Base-by-base conservation (phyloP, 2,113 vertebrate genomes). In the Nothoprocta perdicaria region DNA sequence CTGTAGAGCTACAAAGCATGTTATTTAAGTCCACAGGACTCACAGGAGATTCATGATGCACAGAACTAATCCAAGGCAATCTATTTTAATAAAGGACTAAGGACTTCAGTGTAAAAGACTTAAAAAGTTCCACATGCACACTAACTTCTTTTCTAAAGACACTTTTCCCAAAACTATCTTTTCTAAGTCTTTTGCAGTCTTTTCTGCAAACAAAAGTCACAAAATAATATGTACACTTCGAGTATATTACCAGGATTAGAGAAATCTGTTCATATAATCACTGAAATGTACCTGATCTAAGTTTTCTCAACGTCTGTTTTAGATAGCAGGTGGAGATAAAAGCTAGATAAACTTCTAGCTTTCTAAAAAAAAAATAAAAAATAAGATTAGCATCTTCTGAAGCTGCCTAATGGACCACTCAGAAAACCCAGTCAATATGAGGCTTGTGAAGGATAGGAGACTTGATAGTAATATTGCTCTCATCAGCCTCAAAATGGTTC, bases 11-110 rank as follows among this genome's bases (percentile, higher is more conserved):
- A 14, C 80, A 61, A 88, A 84, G 27, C 38, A 76, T 58, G 66
- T 89, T 68, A 73, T 88, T 94, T 86, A 83, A 76, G 88, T 86
- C 66, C 27, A 57, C n/a, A n/a, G n/a, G n/a, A n/a, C 69, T 89
- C 57, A 80, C 26, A 83, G 29, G 63, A 43, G 23, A 84, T 74
- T 91, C 31, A 38, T 35, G 29, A 78, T 61, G 24, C 86, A 38
- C 69, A 79, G 89, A 92, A 60, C 31, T 38, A 80, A 78, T 82
- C 45, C 67, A 18, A 86, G 41, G 45, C 31, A 90, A 86, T 69
- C 50, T 78, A 35, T 78, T 89, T 48, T 86, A 84, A 57, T 66
- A 75, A 71, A 75, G 65, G 65, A 69, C 27, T 68, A 41, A 66
- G 48, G 29, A 48, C 22, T 86, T 55, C 15, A 29, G 12, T 80